Conservation (phyloP, 1,140 invertebrate species). For the Tetragonula clypearis region DNA sequence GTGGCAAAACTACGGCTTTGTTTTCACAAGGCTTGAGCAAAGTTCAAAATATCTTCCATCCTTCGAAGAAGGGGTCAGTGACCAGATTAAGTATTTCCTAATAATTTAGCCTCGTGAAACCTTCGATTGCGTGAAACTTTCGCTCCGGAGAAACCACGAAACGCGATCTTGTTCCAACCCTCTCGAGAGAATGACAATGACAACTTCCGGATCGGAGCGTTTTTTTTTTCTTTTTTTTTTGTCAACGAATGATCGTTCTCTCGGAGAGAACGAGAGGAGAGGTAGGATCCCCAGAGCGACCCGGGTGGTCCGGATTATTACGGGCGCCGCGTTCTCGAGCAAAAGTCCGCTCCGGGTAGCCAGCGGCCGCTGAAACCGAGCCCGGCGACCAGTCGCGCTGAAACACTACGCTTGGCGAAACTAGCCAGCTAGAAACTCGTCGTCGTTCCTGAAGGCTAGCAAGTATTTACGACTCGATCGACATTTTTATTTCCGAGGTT, state of each 20-base stretch:
- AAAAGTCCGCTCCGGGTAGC: not conserved
- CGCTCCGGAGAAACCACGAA: not conserved
- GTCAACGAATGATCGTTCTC: conserved; percentile 31
- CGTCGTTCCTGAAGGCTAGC: not conserved
- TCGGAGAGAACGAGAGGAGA: not conserved
- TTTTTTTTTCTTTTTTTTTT: conserved; percentile 13
- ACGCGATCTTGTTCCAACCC: not conserved
- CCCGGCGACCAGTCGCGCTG: too few relatives aligned
- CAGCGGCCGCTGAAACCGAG: too few relatives aligned
- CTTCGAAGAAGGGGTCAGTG: too few relatives aligned
- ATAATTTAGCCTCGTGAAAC: too few relatives aligned
- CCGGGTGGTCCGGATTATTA: conserved; percentile 65
- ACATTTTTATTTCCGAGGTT: conserved; percentile 49
- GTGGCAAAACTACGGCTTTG: too few relatives aligned
- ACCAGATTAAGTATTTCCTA: too few relatives aligned
- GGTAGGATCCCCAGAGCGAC: not conserved
- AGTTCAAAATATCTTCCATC: too few relatives aligned
- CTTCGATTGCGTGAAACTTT: too few relatives aligned
- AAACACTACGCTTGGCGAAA: not conserved
- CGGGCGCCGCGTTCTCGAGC: conserved; percentile 36
- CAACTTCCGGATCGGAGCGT: not conserved
- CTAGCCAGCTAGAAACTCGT: not conserved
- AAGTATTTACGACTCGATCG: conserved; percentile 49
- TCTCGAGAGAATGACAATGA: not conserved
- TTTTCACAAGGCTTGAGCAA: too few relatives aligned